Conservation (phyloP, 2,888 invertebrate genomes). For the Drosophila anceps region DNA sequence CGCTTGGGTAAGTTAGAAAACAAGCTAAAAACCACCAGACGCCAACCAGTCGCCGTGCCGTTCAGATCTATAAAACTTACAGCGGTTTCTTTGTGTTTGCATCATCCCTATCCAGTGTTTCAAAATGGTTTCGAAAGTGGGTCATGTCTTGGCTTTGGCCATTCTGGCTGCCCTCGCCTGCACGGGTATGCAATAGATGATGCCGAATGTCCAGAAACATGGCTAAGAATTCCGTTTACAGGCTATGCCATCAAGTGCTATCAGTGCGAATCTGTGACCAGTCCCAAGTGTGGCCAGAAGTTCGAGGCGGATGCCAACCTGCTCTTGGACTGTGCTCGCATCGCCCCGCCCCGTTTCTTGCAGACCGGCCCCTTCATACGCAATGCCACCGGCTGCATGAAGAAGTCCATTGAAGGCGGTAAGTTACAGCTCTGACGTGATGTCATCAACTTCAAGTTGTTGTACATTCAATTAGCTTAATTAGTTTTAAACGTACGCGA, state of each 20-base stretch:
- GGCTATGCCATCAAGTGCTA: slow-evolving; percentile 84
- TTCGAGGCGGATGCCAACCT: slow-evolving; percentile 73
- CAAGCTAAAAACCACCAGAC: slow-evolving; percentile 41
- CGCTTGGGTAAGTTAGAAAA: slow-evolving; percentile 23
- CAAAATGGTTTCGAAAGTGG: slow-evolving; percentile 79
- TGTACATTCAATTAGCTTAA: slow-evolving; percentile 49
- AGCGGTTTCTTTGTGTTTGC: background rate
- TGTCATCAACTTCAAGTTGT: slow-evolving; percentile 37
- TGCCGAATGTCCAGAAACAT: background rate
- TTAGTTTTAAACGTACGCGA: slow-evolving; percentile 33
- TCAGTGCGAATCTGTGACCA: slow-evolving; percentile 80
- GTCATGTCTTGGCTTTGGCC: slow-evolving; percentile 73
- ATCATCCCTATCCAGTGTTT: slow-evolving; percentile 8
- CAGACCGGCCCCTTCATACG: slow-evolving; percentile 55
- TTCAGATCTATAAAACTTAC: slow-evolving; percentile 44
- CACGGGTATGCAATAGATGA: slow-evolving; percentile 70
- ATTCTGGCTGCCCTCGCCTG: slow-evolving; percentile 76
- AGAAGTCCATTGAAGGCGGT: slow-evolving; percentile 79
- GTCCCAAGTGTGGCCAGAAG: slow-evolving; percentile 80
- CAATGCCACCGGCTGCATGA: slow-evolving; percentile 85
- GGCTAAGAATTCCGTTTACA: slow-evolving; percentile 35
- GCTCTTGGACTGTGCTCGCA: slow-evolving; percentile 76
- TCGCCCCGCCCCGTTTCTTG: slow-evolving; percentile 79
- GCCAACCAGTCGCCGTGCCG: slow-evolving; percentile 41
- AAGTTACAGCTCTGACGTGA: slow-evolving; percentile 62